Conservation (phyloP, 92 coral and sea anemone species). For the Meandrina meandrites region DNA sequence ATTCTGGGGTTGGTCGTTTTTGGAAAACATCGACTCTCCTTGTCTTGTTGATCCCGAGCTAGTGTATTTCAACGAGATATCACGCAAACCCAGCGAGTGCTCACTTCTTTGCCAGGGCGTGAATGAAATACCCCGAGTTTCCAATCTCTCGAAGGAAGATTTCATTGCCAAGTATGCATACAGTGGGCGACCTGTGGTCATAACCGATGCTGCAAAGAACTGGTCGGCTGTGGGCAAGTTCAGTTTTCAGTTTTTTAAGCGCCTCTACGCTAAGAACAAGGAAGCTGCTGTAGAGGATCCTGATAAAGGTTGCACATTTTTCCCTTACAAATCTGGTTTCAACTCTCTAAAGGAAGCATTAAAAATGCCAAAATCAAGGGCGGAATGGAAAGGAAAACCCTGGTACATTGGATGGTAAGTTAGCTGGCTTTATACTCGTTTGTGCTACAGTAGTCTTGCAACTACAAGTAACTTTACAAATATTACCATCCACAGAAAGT, state of each 20-base stretch:
- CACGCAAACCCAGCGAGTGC: constrained; percentile 81
- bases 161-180: constrained; percentile 87
- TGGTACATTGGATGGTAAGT: constrained; percentile 99
- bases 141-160: constrained; percentile 72
- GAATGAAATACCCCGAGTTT: constrained; percentile 76
- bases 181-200: constrained; percentile 86
- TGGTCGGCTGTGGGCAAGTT: constrained; percentile 91
- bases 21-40: constrained; percentile 31
- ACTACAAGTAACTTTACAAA: not conserved
- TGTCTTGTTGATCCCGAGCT: constrained; percentile 72
- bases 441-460: too few relatives aligned
- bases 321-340: constrained; percentile 91
- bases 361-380: constrained; percentile 83
- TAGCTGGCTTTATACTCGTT: not conserved
- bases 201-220: constrained; percentile 90
- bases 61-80: constrained; percentile 65
- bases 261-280: constrained; percentile 72
- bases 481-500: not conserved
- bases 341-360: constrained; percentile 76
- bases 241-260: constrained; percentile 73
- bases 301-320: constrained; percentile 89
- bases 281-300: constrained; percentile 67
- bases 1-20: constrained; percentile 21
- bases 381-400: constrained; percentile 83
- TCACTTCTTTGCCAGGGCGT: constrained; percentile 87